These are phyloP conservation scores for Drosophila fungiperda DNA, from an alignment of 2,888 invertebrate species.

Conservation along the genomic window DNA sequence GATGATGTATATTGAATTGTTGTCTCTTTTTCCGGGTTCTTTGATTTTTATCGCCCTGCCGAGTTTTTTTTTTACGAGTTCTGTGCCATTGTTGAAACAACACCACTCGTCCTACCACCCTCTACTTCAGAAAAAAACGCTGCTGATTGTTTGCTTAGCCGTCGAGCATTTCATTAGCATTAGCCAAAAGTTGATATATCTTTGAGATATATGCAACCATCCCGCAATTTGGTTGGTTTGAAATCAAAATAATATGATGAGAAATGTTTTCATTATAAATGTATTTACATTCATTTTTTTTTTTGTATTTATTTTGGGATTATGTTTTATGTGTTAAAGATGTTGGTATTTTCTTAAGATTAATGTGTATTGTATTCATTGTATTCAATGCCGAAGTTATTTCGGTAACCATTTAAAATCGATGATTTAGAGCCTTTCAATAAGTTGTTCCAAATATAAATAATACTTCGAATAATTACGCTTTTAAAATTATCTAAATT, in stretches of 20 bases:
- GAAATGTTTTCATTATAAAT: slow-evolving; percentile 48
- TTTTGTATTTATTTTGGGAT: background rate
- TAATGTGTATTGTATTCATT: no score
- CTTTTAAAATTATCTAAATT: background rate
- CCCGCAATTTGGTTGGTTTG: slow-evolving; percentile 36
- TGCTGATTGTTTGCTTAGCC: slow-evolving; percentile 55
- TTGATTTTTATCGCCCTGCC: slow-evolving; percentile 59
- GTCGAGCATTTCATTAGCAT: slow-evolving; percentile 66
- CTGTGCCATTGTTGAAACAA: slow-evolving; percentile 33
- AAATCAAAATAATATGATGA: slow-evolving; percentile 50
- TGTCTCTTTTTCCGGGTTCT: slow-evolving; percentile 27
- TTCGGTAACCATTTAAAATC: background rate
- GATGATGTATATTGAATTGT: background rate
- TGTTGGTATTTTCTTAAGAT: background rate
- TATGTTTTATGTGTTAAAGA: background rate
- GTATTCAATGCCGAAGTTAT: background rate
- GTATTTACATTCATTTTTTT: background rate
- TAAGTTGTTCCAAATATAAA: background rate
- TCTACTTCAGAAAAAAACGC: background rate
- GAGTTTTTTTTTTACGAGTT: slow-evolving; percentile 52
- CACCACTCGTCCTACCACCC: background rate
- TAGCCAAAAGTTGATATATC: slow-evolving; percentile 46
- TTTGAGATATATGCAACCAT: slow-evolving; percentile 41
- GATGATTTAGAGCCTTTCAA: background rate
- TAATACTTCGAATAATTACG: background rate